Conservation (phyloP, 2,113 vertebrate species). For the Castor canadensis region DNA sequence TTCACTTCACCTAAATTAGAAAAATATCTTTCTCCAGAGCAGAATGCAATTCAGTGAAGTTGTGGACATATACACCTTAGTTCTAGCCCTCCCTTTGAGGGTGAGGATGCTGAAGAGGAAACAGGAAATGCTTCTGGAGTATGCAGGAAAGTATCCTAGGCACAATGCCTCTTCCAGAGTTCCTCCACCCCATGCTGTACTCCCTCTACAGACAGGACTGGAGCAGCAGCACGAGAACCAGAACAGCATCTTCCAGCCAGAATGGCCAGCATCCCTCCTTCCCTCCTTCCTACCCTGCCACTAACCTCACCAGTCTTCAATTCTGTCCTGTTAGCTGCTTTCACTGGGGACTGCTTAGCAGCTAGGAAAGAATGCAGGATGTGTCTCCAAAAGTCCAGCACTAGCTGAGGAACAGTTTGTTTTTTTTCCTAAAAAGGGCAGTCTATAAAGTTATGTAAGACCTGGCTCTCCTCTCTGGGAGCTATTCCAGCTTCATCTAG, state of each 20-base stretch:
- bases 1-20: background rate
- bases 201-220: background rate
- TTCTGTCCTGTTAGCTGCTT: background rate
- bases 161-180: background rate
- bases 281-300: background rate
- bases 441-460: slow-evolving; percentile 71
- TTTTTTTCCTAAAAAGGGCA: slow-evolving; percentile 66
- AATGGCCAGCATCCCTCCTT: background rate
- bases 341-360: slow-evolving; percentile 46
- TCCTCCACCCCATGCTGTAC: background rate
- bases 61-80: background rate
- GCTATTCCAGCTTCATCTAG: slow-evolving; percentile 39
- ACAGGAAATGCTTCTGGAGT: background rate
- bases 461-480: slow-evolving; percentile 5
- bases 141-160: background rate
- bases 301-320: background rate
- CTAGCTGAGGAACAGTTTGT: slow-evolving; percentile 58
- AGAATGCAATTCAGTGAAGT: background rate
- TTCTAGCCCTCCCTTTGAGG: background rate
- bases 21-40: background rate
- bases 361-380: slow-evolving; percentile 72
- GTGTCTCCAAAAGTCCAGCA: slow-evolving; percentile 42
- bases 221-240: background rate
- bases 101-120: background rate
- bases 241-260: slow-evolving; percentile 12